These are phyloP conservation scores for Orthosia gracilis DNA, from an alignment of 2,888 invertebrate species.

Conservation along the genomic window DNA sequence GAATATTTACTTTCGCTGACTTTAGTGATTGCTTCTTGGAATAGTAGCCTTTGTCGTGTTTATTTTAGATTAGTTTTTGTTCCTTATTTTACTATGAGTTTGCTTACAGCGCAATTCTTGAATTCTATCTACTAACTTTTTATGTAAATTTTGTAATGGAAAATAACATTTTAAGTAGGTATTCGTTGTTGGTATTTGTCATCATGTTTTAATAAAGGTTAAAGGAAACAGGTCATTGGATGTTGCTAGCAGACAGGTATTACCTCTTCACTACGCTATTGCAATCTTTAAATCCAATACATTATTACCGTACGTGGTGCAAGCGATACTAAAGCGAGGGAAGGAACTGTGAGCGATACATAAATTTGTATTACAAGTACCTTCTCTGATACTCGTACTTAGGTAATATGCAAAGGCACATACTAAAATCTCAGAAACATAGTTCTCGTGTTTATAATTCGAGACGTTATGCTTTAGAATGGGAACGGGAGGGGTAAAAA, in stretches of 20 bases:
- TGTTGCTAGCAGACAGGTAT: constrained; percentile 38
- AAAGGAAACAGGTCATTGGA: constrained; percentile 18
- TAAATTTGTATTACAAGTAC: constrained; percentile 53
- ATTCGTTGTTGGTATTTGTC: constrained; percentile 21
- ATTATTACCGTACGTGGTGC: constrained; percentile 38
- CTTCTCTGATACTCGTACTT: constrained; percentile 12
- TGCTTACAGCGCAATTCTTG: constrained; percentile 7
- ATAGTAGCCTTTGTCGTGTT: constrained; percentile 15
- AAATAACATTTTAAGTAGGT: constrained; percentile 11
- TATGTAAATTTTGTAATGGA: constrained; percentile 32
- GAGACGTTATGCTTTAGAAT: not conserved
- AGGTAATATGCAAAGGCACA: constrained; percentile 3
- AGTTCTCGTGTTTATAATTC: not conserved
- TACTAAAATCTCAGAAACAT: constrained; percentile 15
- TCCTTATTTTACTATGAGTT: constrained; percentile 12
- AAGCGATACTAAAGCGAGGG: constrained; percentile 30
- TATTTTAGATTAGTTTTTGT: constrained; percentile 24
- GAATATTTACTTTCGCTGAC: constrained; percentile 3
- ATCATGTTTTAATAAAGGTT: constrained; percentile 22
- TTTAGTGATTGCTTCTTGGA: constrained; percentile 28
- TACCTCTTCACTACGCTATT: constrained; percentile 33
- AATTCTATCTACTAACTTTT: constrained; percentile 18
- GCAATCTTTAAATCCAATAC: constrained; percentile 56
- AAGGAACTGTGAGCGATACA: constrained; percentile 30
- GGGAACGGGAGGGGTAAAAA: constrained; percentile 9